These are phyloP conservation scores for Trisateles emortualis DNA, from an alignment of 2,888 invertebrate genomes.

Conservation along the genomic window DNA sequence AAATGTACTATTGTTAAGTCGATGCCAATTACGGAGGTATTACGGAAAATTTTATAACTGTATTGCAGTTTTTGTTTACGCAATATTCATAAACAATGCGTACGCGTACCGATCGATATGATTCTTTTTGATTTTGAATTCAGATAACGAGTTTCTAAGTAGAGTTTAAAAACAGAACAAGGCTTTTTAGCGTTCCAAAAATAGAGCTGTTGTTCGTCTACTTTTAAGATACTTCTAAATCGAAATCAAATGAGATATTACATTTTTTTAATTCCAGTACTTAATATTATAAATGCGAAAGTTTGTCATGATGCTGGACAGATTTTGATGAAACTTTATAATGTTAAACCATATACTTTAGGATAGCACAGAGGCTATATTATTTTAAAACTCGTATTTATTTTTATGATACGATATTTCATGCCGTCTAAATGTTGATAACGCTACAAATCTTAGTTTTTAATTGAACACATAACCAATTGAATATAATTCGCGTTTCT, in stretches of 20 bases:
- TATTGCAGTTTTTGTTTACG: constrained; percentile 25
- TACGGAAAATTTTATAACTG: constrained; percentile 37
- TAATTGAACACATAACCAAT: constrained; percentile 5
- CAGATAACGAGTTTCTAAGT: constrained; percentile 30
- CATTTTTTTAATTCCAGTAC: not conserved
- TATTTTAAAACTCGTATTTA: no score
- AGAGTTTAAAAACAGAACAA: constrained; percentile 11
- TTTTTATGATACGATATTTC: no score
- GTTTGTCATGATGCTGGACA: no score
- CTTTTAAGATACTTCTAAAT: no score
- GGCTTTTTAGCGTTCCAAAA: no score
- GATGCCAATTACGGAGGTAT: constrained; percentile 29
- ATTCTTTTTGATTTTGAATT: constrained; percentile 9
- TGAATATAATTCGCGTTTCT: constrained; percentile 8
- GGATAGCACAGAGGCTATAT: no score
- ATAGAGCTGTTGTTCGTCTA: no score
- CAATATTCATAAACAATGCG: constrained; percentile 40
- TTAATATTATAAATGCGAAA: no score
- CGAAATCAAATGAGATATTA: not conserved
- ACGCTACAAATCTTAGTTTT: constrained; percentile 11
- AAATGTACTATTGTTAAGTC: constrained; percentile 44
- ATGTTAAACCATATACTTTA: no score
- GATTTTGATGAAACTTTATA: no score
- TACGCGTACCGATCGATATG: constrained; percentile 32
- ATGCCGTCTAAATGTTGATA: not conserved